Percentiles rank a stretch among this genome's conserved stretches.
Evolutionary conservation across 2,113 vertebrate species (phyloP).

Genomic region (Aleadryas rufinucha): DNA sequence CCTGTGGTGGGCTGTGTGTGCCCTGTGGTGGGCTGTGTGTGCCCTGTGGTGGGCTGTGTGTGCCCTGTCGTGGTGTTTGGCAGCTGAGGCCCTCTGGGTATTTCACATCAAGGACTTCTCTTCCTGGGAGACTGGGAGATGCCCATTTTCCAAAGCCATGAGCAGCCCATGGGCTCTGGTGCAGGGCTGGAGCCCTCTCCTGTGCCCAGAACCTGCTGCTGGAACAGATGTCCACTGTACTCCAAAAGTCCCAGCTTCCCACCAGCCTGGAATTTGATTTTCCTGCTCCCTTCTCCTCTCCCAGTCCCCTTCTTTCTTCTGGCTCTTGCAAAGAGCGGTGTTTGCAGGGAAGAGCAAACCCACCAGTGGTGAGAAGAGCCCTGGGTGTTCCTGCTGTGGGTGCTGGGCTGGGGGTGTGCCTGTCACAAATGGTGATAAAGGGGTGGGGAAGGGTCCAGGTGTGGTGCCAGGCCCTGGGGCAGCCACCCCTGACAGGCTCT

Average conservation of each 20-base stretch:
- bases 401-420: not conserved
- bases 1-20: too few species aligned
- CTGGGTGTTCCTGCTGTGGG: not conserved
- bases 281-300: not conserved
- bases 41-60: not conserved
- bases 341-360: not conserved
- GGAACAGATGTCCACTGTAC: not conserved
- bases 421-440: not conserved
- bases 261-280: not conserved
- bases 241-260: not conserved
- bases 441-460: not conserved
- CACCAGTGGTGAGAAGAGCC: not conserved
- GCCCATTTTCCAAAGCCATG: not conserved
- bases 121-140: not conserved
- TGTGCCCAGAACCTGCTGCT: not conserved
- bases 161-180: not conserved
- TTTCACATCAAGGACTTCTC: not conserved
- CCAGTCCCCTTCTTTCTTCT: not conserved
- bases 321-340: not conserved
- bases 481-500: not conserved
- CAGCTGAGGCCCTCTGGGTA: not conserved
- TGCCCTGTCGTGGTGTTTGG: not conserved
- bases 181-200: not conserved
- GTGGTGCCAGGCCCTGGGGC: not conserved
- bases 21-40: too few species aligned